These are phyloP conservation scores for Tinea trinotella DNA, from an alignment of 2,888 invertebrate genomes.

Conservation along the genomic window DNA sequence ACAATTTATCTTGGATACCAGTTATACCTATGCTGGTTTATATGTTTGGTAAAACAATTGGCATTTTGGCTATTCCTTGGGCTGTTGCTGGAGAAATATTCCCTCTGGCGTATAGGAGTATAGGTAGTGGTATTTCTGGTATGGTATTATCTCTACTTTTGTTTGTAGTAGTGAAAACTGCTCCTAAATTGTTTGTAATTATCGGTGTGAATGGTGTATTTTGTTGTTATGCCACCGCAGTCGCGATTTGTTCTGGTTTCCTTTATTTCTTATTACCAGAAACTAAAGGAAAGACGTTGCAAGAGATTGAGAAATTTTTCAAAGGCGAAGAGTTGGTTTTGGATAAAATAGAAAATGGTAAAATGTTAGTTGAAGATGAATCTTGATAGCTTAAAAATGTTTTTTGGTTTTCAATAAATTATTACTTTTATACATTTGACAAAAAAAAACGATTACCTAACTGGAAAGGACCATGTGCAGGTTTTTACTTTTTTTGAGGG, in stretches of 20 bases:
- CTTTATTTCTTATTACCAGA: conserved; percentile 76
- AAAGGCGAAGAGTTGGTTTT: conserved; percentile 31
- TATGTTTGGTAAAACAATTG: conserved; percentile 71
- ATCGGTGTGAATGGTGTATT: conserved; percentile 75
- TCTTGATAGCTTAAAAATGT: neutral
- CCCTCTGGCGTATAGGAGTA: conserved; percentile 72
- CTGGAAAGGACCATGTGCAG: too few species aligned
- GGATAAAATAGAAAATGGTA: conserved; percentile 1
- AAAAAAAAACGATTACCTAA: too few species aligned
- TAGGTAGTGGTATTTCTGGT: conserved; percentile 77
- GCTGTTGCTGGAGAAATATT: conserved; percentile 81
- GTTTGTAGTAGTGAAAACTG: conserved; percentile 77
- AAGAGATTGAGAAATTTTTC: conserved; percentile 76
- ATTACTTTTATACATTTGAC: too few species aligned
- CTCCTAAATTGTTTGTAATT: conserved; percentile 64
- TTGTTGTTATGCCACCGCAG: conserved; percentile 68
- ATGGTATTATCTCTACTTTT: conserved; percentile 75
- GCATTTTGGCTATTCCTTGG: conserved; percentile 79
- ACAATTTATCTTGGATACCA: conserved; percentile 53
- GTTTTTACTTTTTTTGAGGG: too few species aligned
- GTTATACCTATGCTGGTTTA: conserved; percentile 67
- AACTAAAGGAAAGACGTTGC: conserved; percentile 77
- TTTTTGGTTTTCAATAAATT: too few species aligned
- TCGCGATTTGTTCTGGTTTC: conserved; percentile 70
- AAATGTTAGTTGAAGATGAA: conserved; percentile 8